These are phyloP conservation scores for Matsumurasca onukii DNA, from an alignment of 1,140 invertebrate genomes.

Conservation along the genomic window DNA sequence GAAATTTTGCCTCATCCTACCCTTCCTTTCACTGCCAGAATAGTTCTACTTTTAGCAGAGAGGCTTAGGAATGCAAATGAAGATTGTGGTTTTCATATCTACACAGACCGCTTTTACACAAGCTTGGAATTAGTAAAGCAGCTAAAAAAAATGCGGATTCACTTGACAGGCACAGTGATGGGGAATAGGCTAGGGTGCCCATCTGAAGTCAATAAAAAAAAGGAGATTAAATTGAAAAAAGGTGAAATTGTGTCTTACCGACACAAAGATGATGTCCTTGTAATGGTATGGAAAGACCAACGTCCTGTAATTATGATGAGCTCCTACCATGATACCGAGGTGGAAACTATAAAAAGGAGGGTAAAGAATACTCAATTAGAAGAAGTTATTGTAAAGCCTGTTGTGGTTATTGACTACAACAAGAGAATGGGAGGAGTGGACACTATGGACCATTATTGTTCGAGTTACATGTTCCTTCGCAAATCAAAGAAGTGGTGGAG, in stretches of 20 bases:
- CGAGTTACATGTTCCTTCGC: background rate
- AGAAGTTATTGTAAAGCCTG: background rate
- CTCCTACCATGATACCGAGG: background rate
- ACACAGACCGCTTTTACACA: constrained; percentile 21
- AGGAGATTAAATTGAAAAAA: constrained; percentile 4
- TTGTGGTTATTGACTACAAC: constrained; percentile 2
- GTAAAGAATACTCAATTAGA: background rate
- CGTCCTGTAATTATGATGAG: background rate
- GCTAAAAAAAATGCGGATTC: background rate
- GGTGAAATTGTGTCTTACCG: background rate
- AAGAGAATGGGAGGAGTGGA: constrained; percentile 6
- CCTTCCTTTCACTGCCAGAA: constrained; percentile 10
- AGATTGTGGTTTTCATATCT: constrained; percentile 9
- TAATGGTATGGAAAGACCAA: background rate
- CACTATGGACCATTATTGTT: background rate
- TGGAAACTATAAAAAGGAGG: background rate
- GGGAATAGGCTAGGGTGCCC: constrained; percentile 1
- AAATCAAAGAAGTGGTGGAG: constrained; percentile 21
- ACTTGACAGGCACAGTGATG: constrained; percentile 9
- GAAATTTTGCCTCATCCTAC: background rate
- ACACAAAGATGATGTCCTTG: background rate
- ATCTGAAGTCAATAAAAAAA: background rate
- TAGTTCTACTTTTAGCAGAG: background rate
- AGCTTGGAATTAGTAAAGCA: constrained; percentile 4
- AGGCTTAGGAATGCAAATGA: background rate